Percentiles rank a stretch among this genome's conserved stretches.
Conservation (phyloP, 2,797 vertebrate genomes). For the Steatocranus sp. region DNA sequence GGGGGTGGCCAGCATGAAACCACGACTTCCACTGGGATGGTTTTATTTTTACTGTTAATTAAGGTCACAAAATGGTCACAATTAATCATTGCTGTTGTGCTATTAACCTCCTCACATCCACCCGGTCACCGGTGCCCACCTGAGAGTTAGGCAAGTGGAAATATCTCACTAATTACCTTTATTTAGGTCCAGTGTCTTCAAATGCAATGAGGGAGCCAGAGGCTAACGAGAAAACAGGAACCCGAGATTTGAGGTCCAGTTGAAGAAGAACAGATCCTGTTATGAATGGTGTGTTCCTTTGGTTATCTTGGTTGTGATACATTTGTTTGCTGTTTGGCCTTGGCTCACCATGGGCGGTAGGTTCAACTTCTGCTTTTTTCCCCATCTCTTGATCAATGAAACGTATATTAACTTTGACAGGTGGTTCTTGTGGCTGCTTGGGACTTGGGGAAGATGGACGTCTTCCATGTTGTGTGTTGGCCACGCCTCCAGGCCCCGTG, state of each 20-base stretch:
- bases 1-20: neutral
- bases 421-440: neutral
- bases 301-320: neutral
- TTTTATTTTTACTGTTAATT: neutral
- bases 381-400: neutral
- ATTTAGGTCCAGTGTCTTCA: neutral
- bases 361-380: neutral
- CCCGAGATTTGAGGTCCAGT: neutral
- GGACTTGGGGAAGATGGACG: accelerated
- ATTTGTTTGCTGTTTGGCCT: neutral
- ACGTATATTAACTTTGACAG: neutral
- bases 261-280: neutral
- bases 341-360: accelerated
- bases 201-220: neutral
- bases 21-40: neutral
- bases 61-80: neutral
- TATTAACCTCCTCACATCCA: neutral
- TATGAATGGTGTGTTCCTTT: accelerated
- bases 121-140: neutral
- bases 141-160: neutral
- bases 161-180: neutral
- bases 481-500: neutral
- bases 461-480: neutral
- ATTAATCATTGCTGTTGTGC: neutral
- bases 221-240: neutral